Base-by-base conservation (phyloP, 1,140 invertebrate genomes). In the Drosophila baimaii region DNA sequence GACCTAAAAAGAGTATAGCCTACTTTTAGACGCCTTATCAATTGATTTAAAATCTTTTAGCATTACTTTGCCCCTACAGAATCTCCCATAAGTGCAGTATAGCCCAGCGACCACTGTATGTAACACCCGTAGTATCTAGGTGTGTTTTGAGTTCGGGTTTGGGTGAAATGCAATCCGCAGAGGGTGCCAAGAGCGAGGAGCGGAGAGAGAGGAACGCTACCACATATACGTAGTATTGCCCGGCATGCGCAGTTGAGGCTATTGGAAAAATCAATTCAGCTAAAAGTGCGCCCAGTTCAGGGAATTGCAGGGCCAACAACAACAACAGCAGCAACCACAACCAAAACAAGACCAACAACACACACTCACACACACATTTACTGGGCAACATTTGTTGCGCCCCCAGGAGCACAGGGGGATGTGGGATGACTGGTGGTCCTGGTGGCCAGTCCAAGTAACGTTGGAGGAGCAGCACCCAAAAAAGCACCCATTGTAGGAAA, bases 231-330 rank as follows among this genome's bases (percentile, higher is more conserved):
- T n/a, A n/a, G n/a, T n/a, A 35, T 74, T 81, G 85, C 74, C 84
- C 84, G 84, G 81, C 84, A 89, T 89, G 84, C 84, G 84, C 84
- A 89, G 73, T 88, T 25, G 80, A 79, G 84, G 62, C 73, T 65
- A 59, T 66, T 71, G 54, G 70, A 90, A 90, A 90, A 90, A 90
- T 90, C 88, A 90, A 90, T 90, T 90, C 83, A 90, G 88, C 88
- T 90, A 90, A 90, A 88, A 84, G 69, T 89, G 77, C 85, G 72
- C 84, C 73, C 84, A 85, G 80, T 84, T 78, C 88, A 57, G 73
- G 73, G 76, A 66, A 70, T 78, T 77, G 79, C 72, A 83, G 71
- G 70, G 70, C 46, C 56, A 55, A 31, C 25, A 6, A 1, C 58
- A 54, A 19, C 33, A 61, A 52, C 66, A 41, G 43, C 54, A 57